Evolutionary conservation across 2,888 invertebrate species (phyloP), one percentile per base, ranked within the genome.

Genomic region (Myopa tessellatipennis): DNA sequence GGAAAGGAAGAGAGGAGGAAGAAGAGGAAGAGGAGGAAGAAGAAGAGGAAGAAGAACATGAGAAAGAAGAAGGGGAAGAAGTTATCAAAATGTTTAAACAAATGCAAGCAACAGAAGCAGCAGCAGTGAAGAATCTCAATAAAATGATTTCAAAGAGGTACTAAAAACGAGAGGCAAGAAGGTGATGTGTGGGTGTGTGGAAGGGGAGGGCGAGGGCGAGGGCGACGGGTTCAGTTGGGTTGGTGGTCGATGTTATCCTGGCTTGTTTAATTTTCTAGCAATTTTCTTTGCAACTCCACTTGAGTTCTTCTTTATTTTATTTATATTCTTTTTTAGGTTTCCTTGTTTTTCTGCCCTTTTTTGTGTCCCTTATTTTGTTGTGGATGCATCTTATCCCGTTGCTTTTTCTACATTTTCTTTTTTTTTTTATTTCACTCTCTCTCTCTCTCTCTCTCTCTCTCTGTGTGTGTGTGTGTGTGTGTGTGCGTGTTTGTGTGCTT

Each of bases 241-340:
- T 69, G 38, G 6, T 3, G 7, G 76, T 71, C 76, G 68, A 70
- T 77, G 79, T 80, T 80, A 50, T 73, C 58, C 74, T 77, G 58
- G 4, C 8, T 77, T 78, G 80, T 81, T 81, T 81, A 81, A 80
- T 81, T 82, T 81, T 79, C 70, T 68, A 79, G 77, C 80, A 80
- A 81, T 79, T 81, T 81, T 78, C 74, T 68, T 79, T 74, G 75
- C 77, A 77, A 71, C 70, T 77, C 67, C 74, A 76, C 77, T 81
- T 81, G 77, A 78, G 60, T 70, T 69, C 12, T 36, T 61, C 18
- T 18, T 61, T 7, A 7, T 73, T 61, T 5, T 8, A 14, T 36
- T 65, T 65, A 4, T 65, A 7, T 38, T 38, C 34, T 12, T 58
- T 16, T 26, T 52, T 61, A n/a, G 38, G 52, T n/a, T 45, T 74